Percentiles rank a stretch among this genome's conserved stretches.
These are phyloP conservation scores for Ostrea edulis DNA, from an alignment of 1,140 invertebrate species.

Conservation along the genomic window DNA sequence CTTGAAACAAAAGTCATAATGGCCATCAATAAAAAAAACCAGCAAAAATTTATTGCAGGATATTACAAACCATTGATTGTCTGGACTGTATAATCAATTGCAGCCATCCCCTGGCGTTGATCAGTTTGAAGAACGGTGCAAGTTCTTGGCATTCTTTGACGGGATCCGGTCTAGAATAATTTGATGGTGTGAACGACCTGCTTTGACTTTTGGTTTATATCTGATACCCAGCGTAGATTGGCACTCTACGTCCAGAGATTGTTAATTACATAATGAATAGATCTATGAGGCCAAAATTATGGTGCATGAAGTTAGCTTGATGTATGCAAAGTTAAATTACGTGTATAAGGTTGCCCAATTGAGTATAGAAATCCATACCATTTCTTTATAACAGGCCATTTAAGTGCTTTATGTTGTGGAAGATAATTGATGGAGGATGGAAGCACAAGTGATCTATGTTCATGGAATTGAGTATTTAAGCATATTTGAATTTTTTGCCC, in stretches of 20 bases:
- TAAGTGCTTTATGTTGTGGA: background rate
- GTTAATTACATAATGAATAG: conserved; percentile 2
- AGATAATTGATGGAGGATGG: background rate
- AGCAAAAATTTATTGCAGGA: background rate
- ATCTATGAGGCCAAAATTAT: background rate
- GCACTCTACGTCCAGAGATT: too few species aligned
- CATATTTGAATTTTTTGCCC: background rate
- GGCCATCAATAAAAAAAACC: background rate
- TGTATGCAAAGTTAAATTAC: background rate
- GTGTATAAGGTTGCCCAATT: background rate
- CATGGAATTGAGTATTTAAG: background rate
- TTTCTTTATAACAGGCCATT: background rate
- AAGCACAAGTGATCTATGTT: background rate
- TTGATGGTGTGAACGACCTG: background rate
- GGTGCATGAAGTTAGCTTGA: background rate
- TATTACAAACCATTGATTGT: conserved; percentile 1
- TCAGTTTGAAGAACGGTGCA: background rate
- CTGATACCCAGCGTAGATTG: too few species aligned
- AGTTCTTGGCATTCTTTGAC: conserved; percentile 16
- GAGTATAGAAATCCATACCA: background rate
- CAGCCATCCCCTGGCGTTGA: background rate
- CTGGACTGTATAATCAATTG: background rate
- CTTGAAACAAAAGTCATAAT: background rate
- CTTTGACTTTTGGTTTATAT: background rate
- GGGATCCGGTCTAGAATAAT: conserved; percentile 16